Evolutionary conservation across 2,888 invertebrate species (phyloP).

Genomic region (Heliconius erato): DNA sequence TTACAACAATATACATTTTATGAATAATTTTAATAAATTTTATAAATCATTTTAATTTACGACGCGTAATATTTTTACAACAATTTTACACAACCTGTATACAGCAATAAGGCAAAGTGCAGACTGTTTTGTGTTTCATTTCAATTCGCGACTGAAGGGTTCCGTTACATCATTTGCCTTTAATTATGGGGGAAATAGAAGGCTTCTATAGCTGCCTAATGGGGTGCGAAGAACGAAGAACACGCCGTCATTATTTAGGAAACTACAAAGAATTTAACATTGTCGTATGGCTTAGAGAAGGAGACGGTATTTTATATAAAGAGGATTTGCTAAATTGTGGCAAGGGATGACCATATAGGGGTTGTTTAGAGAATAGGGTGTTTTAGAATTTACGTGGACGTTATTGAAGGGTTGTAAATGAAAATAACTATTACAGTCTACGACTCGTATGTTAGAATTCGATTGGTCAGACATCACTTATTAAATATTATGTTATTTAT

Average conservation of each 20-base stretch:
- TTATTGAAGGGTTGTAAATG: neutral
- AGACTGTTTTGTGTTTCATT: slow-evolving; percentile 76
- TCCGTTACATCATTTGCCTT: slow-evolving; percentile 72
- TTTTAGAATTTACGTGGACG: neutral
- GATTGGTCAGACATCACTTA: neutral
- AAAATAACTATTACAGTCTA: neutral
- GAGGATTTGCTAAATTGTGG: slow-evolving; percentile 11
- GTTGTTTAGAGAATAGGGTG: slow-evolving; percentile 2
- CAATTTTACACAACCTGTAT: slow-evolving; percentile 59
- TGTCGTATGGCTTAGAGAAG: slow-evolving; percentile 17
- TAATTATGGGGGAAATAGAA: slow-evolving; percentile 66
- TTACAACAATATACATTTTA: neutral
- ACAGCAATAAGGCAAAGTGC: slow-evolving; percentile 82
- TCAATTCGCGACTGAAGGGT: slow-evolving; percentile 66
- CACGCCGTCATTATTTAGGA: slow-evolving; percentile 45
- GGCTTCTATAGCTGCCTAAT: slow-evolving; percentile 50
- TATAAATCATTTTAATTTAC: too few relatives aligned
- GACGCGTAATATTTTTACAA: neutral
- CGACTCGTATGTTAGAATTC: neutral
- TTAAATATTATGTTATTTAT: too few relatives aligned
- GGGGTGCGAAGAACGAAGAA: slow-evolving; percentile 49
- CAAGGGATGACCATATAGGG: slow-evolving; percentile 16
- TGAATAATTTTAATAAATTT: neutral
- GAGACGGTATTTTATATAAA: slow-evolving; percentile 5
- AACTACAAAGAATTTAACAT: slow-evolving; percentile 43